Percentiles rank a stretch among this genome's conserved stretches.
Conservation (phyloP, 2,888 invertebrate species). For the Eretmocerus hayati region DNA sequence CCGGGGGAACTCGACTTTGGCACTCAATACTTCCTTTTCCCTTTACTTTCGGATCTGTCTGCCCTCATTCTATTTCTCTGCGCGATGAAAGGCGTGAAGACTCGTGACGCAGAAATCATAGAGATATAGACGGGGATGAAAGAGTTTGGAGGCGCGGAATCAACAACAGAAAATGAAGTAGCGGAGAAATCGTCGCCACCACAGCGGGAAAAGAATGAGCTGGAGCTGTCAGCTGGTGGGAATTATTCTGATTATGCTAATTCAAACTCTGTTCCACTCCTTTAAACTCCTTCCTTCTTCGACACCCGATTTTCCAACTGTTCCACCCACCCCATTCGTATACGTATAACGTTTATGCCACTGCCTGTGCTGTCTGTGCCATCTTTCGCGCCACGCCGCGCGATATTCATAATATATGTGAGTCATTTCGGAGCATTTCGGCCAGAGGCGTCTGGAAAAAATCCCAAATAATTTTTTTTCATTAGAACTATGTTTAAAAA, state of each 20-base stretch:
- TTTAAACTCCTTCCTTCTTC: conserved; percentile 41
- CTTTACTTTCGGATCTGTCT: too few relatives aligned
- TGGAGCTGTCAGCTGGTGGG: conserved; percentile 57
- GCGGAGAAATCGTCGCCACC: conserved; percentile 42
- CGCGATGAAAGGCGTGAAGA: conserved; percentile 36
- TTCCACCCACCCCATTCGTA: conserved; percentile 5
- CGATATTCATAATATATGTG: conserved; percentile 48
- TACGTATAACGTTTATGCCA: too few relatives aligned
- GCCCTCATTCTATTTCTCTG: too few relatives aligned
- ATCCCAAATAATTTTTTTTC: too few relatives aligned
- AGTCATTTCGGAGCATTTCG: too few relatives aligned
- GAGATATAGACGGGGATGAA: too few relatives aligned
- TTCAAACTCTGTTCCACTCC: conserved; percentile 52
- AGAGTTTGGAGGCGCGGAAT: too few relatives aligned
- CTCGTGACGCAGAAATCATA: conserved; percentile 25
- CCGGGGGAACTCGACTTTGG: too few relatives aligned
- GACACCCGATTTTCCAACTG: conserved; percentile 20
- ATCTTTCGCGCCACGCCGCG: conserved; percentile 43
- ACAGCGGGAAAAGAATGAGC: conserved; percentile 49
- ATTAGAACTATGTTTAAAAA: too few relatives aligned
- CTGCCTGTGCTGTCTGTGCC: conserved; percentile 46
- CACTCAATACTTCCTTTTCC: too few relatives aligned
- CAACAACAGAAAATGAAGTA: conserved; percentile 46
- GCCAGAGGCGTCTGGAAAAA: too few relatives aligned
- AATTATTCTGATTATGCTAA: conserved; percentile 60